Evolutionary conservation across 2,113 vertebrate genomes (phyloP), one percentile per base, ranked within the genome.

Genomic region (Phocoena phocoena): DNA sequence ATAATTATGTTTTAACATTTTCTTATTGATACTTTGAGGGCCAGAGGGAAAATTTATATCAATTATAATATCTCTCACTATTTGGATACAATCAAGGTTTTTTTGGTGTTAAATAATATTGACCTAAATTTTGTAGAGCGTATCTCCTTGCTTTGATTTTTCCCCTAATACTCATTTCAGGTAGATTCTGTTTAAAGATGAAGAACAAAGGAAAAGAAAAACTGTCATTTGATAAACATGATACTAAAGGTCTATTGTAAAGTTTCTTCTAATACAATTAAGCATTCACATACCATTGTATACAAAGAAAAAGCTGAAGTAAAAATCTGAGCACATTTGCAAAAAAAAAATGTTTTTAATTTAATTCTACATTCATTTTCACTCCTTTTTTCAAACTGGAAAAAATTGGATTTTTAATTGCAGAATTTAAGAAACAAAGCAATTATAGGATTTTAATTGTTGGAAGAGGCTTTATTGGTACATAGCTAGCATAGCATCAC

Each of bases 1-100:
- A 70, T 76, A 91, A 76, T 89, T 92, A 88, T 80, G 33, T 77
- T 68, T 97, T 85, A 58, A 15, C 10, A 82, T 58, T 93, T 81
- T 80, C 20, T 76, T 81, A 84, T 96, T 92, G 71, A 87, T 90
- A 95, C 14, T 90, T 81, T 87, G 36, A 73, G 28, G 47, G 12
- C 12, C 21, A 44, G 33, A 65, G 7, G 53, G 58, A 93, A 53
- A 81, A 77, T 71, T 90, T 31, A 84, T 85, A 80, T 90, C 88
- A 93, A 76, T 88, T 90, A 93, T 77, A 96, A 23, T 88, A n/a
- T 83, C 21, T 73, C 23, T 90, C 87, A 76, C 20, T 79, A 23
- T 88, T 93, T 96, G 9, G 2, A 5, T 44, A 77, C 6, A 87
- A 87, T 65, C 53, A 62, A 79, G 13, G 17, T 31, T 47, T 80